Evolutionary conservation across 2,888 invertebrate species (phyloP).

Genomic region (Leucophenga montana): DNA sequence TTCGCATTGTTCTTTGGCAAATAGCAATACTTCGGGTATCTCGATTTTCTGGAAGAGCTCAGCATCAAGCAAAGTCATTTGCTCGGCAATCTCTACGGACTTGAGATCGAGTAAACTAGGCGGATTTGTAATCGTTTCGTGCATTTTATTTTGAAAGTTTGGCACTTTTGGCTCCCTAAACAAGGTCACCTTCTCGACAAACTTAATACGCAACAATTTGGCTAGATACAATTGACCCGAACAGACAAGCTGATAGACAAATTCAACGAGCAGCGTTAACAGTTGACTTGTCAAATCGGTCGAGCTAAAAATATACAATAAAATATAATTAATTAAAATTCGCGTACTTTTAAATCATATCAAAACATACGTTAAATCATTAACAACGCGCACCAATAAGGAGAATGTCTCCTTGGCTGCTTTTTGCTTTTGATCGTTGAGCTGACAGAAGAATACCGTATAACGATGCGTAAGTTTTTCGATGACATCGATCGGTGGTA

Average conservation of each 20-base stretch:
- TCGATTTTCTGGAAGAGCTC: slow-evolving; percentile 96
- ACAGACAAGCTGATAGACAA: slow-evolving; percentile 93
- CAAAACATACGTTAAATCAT: slow-evolving; percentile 91
- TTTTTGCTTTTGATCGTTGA: slow-evolving; percentile 81
- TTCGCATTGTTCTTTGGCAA: slow-evolving; percentile 98
- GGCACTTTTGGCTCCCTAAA: slow-evolving; percentile 70
- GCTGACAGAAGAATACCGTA: slow-evolving; percentile 80
- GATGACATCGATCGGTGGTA: slow-evolving; percentile 88
- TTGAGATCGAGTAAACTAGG: slow-evolving; percentile 91
- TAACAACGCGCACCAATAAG: slow-evolving; percentile 93
- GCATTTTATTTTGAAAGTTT: slow-evolving; percentile 61
- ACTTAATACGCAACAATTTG: slow-evolving; percentile 89
- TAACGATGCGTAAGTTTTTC: slow-evolving; percentile 84
- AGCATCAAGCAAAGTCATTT: slow-evolving; percentile 97
- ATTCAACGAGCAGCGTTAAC: slow-evolving; percentile 89
- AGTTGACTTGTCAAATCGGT: slow-evolving; percentile 88
- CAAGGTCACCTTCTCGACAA: slow-evolving; percentile 83
- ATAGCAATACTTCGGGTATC: slow-evolving; percentile 96
- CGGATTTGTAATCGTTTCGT: slow-evolving; percentile 73
- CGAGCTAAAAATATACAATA: slow-evolving; percentile 76
- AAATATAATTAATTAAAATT: neutral
- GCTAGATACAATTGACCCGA: slow-evolving; percentile 94
- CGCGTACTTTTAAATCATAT: neutral
- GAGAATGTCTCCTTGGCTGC: slow-evolving; percentile 91
- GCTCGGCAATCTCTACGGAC: slow-evolving; percentile 95